Conservation (phyloP, 2,797 vertebrate species). For the Falco peregrinus region DNA sequence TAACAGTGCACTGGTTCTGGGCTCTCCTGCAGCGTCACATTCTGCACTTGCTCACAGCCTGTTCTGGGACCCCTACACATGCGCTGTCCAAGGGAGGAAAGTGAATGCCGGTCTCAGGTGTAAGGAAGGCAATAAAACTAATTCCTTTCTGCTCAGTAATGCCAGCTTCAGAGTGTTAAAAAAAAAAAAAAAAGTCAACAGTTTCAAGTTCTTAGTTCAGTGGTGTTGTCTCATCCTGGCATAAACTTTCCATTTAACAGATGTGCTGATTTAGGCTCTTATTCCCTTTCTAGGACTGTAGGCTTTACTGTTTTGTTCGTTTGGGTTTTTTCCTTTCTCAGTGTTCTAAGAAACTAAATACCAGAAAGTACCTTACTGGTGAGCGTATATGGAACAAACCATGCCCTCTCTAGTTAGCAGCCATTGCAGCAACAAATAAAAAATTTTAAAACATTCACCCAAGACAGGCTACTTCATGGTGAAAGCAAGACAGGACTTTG, state of each 20-base stretch:
- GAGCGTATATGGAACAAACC: not conserved
- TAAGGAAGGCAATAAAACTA: not conserved
- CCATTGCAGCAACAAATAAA: not conserved
- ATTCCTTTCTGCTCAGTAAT: not conserved
- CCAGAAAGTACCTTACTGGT: not conserved
- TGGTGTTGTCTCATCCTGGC: not conserved
- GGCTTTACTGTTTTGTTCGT: not conserved
- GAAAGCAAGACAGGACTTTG: not conserved
- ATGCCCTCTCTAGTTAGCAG: not conserved
- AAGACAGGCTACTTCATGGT: not conserved
- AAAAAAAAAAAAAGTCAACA: accelerated
- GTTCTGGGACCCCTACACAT: not conserved
- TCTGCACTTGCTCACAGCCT: not conserved
- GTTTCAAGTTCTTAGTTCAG: not conserved
- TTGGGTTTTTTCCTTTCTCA: not conserved
- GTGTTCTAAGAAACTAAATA: not conserved
- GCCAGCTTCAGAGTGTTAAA: not conserved
- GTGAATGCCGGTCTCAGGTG: not conserved
- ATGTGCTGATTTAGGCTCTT: not conserved
- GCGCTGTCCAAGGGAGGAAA: not conserved
- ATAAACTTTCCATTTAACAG: not conserved
- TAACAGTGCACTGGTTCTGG: not conserved
- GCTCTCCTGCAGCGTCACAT: not conserved
- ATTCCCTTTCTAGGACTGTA: not conserved
- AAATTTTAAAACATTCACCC: not conserved